Base-by-base conservation (phyloP, 2,113 vertebrate genomes). In the Trochalopteron elliotii region DNA sequence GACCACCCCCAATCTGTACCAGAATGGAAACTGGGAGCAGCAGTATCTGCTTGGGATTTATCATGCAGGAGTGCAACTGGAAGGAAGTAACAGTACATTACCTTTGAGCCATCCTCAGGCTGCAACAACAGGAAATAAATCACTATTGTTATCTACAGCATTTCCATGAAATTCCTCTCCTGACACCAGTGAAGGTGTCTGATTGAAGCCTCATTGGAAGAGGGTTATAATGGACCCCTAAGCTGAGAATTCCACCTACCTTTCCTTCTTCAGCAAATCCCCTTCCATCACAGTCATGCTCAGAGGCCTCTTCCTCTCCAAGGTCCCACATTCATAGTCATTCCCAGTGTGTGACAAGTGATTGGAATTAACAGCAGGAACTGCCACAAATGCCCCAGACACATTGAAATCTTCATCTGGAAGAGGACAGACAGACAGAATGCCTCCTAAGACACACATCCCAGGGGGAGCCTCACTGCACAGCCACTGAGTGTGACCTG, bases 321-420 rank as follows among this genome's bases (percentile, higher is more conserved):
- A 95, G 57, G 99, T 98, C 64, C 98, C 97, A 3, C 97, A 98
- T 63, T 99, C 99, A 22, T 97, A 98, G 35, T 98, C 98, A 16
- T 87, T 97, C 83, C 98, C 98, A 95, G 95, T 86, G 95, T 97
- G 94, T 10, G 98, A 89, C 39, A 98, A 97, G 82, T 99, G 98
- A 69, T 99, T 99, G 65, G 98, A 99, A 97, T 98, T 99, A 15
- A 98, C 98, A 44, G 98, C 97, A 37, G 98, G 97, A 49, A 97
- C 77, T 22, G 97, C 98, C n/a, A 98, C 98, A 70, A 99, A 99
- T 20, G 99, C 98, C 88, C 99, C 99, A 0, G 99, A 99, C 42
- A 99, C 99, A 4, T 99, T 99, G 96, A 99, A 99, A 77, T 99
- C 99, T 92, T 99, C 97, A 22, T 99, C 99, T 99, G 97, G 17